A percentile compares a stretch with the other conserved stretches of the same genome.
Evolutionary conservation across 2,888 invertebrate genomes (phyloP).

Genomic region (Orthonevra nobilis): DNA sequence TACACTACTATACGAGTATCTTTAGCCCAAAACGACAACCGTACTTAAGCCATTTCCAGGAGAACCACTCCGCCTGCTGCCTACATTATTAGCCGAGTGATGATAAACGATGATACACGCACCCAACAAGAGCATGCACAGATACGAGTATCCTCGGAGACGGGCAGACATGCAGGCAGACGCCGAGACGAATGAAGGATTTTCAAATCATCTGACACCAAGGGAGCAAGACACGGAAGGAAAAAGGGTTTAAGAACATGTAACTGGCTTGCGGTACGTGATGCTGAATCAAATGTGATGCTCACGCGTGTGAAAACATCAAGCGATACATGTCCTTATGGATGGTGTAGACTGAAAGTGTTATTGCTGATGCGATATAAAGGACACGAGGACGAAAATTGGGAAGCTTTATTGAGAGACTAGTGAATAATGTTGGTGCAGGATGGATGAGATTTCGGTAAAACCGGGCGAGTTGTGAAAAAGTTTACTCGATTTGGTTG

Average conservation of each 20-base stretch:
- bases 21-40: conserved; percentile 64
- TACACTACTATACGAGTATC: no score
- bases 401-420: conserved; percentile 37
- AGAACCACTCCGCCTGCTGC: conserved; percentile 25
- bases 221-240: conserved; percentile 7
- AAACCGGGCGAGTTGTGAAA: conserved; percentile 15
- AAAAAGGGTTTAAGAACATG: conserved; percentile 68
- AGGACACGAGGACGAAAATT: conserved; percentile 31
- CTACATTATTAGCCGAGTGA: conserved; percentile 64
- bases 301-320: conserved; percentile 80
- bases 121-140: conserved; percentile 31
- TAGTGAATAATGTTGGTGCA: conserved; percentile 30
- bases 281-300: conserved; percentile 79
- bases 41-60: conserved; percentile 66
- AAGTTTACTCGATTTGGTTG: conserved; percentile 56
- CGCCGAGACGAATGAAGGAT: conserved; percentile 53
- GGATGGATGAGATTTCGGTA: conserved; percentile 4
- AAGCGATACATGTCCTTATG: conserved; percentile 69
- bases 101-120: conserved; percentile 66
- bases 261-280: conserved; percentile 76
- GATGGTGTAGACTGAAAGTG: conserved; percentile 15
- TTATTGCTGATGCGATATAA: conserved; percentile 17
- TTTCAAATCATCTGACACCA: conserved; percentile 53
- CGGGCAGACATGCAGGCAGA: conserved; percentile 66
- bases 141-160: conserved; percentile 2